Percentiles rank a stretch among this genome's conserved stretches.
phyloP scores from a whole-genome alignment of 2,888 invertebrate species.

The Drosophila conformis region DNA sequence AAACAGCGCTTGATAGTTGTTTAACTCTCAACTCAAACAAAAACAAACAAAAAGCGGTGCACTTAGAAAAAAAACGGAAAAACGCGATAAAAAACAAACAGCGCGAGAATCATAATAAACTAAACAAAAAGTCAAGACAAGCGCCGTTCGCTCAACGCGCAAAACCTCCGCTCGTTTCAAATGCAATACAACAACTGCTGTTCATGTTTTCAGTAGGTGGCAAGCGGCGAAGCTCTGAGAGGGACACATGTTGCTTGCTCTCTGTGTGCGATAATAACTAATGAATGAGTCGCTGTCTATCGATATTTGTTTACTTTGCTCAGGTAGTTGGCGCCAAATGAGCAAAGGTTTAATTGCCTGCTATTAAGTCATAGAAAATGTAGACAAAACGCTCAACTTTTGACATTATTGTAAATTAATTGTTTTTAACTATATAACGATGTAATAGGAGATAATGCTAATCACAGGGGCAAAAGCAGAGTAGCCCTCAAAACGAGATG shows the following conservation, averaged over 20 bases:
- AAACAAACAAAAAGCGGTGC: conserved; percentile 32
- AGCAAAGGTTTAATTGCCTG: too few species aligned
- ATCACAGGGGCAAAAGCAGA: neutral
- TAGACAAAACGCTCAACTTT: too few species aligned
- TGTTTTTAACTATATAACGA: neutral
- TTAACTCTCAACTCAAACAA: conserved; percentile 24
- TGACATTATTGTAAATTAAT: neutral
- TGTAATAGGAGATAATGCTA: neutral
- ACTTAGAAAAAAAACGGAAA: conserved; percentile 7
- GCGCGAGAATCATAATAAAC: conserved; percentile 34
- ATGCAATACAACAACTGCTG: conserved; percentile 48
- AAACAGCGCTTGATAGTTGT: conserved; percentile 8
- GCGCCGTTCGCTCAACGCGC: conserved; percentile 16
- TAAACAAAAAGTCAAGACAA: conserved; percentile 31
- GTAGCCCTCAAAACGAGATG: neutral
- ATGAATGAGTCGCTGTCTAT: conserved; percentile 1
- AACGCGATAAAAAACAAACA: conserved; percentile 17
- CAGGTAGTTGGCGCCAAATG: neutral
- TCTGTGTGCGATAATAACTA: neutral
- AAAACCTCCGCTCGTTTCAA: conserved; percentile 27
- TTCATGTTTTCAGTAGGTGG: conserved; percentile 7
- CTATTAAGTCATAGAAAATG: neutral
- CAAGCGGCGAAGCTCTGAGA: conserved; percentile 7
- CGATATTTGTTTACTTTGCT: neutral
- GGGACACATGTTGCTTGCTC: conserved; percentile 15